Percentiles rank a stretch among this genome's conserved stretches.
Conservation (phyloP, 2,113 vertebrate genomes). For the Callospermophilus lateralis region DNA sequence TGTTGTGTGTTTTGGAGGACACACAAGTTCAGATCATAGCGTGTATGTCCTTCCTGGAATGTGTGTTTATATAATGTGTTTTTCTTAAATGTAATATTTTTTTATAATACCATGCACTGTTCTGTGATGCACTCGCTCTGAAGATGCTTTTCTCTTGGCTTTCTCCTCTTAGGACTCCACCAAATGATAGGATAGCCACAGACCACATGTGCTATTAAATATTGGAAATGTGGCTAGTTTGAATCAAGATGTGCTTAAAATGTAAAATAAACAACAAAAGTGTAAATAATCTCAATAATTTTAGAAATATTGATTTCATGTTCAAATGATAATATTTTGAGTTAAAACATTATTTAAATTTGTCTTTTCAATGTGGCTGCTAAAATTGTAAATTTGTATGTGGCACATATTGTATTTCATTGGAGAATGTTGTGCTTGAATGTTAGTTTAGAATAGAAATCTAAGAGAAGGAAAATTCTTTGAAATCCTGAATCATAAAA, state of each 20-base stretch:
- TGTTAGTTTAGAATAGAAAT: slow-evolving; percentile 24
- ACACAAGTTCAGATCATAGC: too few species aligned
- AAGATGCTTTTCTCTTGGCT: neutral
- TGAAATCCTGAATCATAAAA: slow-evolving; percentile 25
- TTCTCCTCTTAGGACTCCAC: neutral
- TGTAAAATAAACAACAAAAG: neutral
- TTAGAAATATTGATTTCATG: neutral
- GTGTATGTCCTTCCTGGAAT: neutral
- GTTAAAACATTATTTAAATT: slow-evolving; percentile 29
- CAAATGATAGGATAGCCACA: too few species aligned
- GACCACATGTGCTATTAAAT: too few species aligned
- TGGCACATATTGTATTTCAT: neutral
- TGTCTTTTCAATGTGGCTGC: neutral
- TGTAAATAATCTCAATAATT: neutral
- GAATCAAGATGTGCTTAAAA: neutral
- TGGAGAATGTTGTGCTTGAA: neutral
- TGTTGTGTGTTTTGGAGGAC: neutral
- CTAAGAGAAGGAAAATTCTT: neutral
- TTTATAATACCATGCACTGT: neutral
- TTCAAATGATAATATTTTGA: neutral
- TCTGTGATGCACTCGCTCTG: neutral
- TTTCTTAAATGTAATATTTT: neutral
- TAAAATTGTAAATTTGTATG: neutral
- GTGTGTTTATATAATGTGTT: neutral
- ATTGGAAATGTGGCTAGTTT: neutral